These are phyloP conservation scores for Noctua janthina DNA, from an alignment of 2,888 invertebrate species.

Conservation along the genomic window DNA sequence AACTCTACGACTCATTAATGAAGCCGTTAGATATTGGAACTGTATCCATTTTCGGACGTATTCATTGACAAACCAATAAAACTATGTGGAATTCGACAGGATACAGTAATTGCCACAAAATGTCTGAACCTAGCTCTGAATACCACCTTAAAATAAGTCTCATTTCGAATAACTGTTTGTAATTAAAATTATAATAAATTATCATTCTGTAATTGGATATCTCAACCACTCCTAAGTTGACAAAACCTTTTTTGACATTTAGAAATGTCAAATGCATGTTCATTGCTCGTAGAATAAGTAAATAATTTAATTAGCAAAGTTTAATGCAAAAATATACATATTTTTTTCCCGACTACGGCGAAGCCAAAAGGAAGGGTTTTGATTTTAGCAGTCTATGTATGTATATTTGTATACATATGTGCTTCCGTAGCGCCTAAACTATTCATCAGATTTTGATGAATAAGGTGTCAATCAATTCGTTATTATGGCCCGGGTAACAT, in stretches of 20 bases:
- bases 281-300: not conserved
- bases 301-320: not conserved
- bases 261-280: slow-evolving; percentile 33
- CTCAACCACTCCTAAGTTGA: not conserved
- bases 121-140: not conserved
- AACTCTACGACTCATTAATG: slow-evolving; percentile 7
- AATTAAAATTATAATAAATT: slow-evolving; percentile 30
- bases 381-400: too few relatives aligned
- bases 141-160: not conserved
- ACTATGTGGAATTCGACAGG: slow-evolving; percentile 18
- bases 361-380: too few relatives aligned
- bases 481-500: too few relatives aligned
- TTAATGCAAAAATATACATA: too few relatives aligned
- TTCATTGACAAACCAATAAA: slow-evolving; percentile 31
- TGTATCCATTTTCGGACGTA: slow-evolving; percentile 8
- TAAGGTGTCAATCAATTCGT: too few relatives aligned
- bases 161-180: slow-evolving; percentile 1
- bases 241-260: slow-evolving; percentile 44
- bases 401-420: too few relatives aligned
- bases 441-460: too few relatives aligned
- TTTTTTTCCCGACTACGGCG: too few relatives aligned
- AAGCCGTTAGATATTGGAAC: slow-evolving; percentile 13
- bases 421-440: too few relatives aligned
- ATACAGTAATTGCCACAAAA: slow-evolving; percentile 50
- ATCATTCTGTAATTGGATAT: slow-evolving; percentile 29